Evolutionary conservation across 1,140 invertebrate genomes (phyloP), one percentile per base, ranked within the genome.

Genomic region (Bombus huntii): DNA sequence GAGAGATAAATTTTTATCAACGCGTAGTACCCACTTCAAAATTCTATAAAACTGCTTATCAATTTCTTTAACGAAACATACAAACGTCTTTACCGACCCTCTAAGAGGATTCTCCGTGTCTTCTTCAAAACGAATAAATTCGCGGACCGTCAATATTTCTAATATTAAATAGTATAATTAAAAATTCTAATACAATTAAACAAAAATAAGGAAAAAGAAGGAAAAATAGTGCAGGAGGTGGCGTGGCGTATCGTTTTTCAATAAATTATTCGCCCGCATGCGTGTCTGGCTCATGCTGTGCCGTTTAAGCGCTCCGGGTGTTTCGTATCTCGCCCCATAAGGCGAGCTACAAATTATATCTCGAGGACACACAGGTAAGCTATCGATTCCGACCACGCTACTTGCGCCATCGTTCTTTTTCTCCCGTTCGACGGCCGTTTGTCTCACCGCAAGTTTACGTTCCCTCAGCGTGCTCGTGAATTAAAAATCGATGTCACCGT

Each of bases 381-480:
- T 66, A 79, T 79, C 62, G 62, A 79, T 79, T 66, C 62, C 25
- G 53, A 22, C 53, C 37, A 18, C 28, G 25, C 25, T 72, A n/a
- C 15, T 42, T n/a, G 5, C 42, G 28, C 6, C 39, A 12, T 74
- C 57, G 4, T 81, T 42, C 34, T 57, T 31, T 68, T 25, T 28
- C 34, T 9, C 68, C 2, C 42, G 8, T 47, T 22, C 6, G 25
- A 71, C 9, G 44, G 31, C 42, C 44, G 37, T 83, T 83, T 42
- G 44, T 83, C 81, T 76, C 57, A 13, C 44, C 62, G 13, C 22
- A 22, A 9, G 59, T 77, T 83, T 77, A 78, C 73, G 18, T 57
- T 42, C 44, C n/a, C 57, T 74, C 12, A 74, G 22, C 65, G 57
- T 88, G 82, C 39, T 65, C 83, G 76, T 71, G 81, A 82, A 82